Evolutionary conservation across 2,113 vertebrate genomes (phyloP).

Genomic region (Athene noctua): DNA sequence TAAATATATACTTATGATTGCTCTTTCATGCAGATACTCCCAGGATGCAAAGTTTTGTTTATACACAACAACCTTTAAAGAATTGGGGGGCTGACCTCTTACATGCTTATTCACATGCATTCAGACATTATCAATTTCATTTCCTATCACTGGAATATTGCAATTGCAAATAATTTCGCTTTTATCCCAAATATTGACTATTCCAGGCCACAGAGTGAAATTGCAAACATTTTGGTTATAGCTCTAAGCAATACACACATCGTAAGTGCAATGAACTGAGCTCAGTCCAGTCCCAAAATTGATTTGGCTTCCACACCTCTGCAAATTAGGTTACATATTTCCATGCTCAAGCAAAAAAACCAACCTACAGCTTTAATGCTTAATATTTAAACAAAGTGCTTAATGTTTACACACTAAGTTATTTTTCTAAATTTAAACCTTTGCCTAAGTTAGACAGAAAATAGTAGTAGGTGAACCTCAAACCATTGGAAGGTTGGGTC

Average conservation of each 20-base stretch:
- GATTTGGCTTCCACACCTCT: slow-evolving; percentile 44
- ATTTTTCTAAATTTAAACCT: slow-evolving; percentile 21
- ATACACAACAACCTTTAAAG: neutral
- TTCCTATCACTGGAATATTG: neutral
- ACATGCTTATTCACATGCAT: slow-evolving; percentile 5
- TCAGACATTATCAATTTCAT: slow-evolving; percentile 15
- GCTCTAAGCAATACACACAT: neutral
- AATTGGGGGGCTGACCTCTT: neutral
- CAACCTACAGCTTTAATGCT: neutral
- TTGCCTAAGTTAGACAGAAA: slow-evolving; percentile 31
- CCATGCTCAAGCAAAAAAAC: slow-evolving; percentile 15
- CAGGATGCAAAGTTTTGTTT: slow-evolving; percentile 6
- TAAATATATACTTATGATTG: neutral
- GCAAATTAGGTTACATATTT: slow-evolving; percentile 36
- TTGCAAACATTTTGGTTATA: slow-evolving; percentile 1
- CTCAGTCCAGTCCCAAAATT: neutral
- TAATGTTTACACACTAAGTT: neutral
- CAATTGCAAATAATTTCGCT: slow-evolving; percentile 26
- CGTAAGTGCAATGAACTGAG: neutral
- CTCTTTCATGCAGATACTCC: neutral
- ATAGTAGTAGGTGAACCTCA: slow-evolving; percentile 57
- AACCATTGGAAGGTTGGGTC: slow-evolving; percentile 38
- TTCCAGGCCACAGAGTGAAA: slow-evolving; percentile 8
- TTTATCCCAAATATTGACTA: slow-evolving; percentile 44
- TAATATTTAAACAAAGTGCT: slow-evolving; percentile 46